A percentile compares a stretch with the other conserved stretches of the same genome.
Conservation (phyloP, 2,888 invertebrate species). For the Drosophila rellima region DNA sequence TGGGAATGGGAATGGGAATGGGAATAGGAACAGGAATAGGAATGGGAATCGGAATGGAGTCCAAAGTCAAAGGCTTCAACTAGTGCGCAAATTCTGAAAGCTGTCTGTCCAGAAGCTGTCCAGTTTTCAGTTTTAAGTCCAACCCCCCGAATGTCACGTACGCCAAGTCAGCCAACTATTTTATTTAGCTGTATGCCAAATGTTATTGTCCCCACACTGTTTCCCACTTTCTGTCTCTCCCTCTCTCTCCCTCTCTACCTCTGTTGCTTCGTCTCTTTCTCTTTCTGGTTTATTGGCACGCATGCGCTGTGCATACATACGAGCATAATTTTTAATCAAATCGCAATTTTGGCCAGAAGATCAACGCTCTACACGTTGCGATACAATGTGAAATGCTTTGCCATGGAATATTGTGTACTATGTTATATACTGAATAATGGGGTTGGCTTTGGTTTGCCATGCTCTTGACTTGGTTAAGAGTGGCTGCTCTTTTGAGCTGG, state of each 20-base stretch:
- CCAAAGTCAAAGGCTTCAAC: constrained; percentile 45
- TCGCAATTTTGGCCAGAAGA: constrained; percentile 63
- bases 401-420: not conserved
- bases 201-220: constrained; percentile 35
- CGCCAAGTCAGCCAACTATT: constrained; percentile 29
- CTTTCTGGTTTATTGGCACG: constrained; percentile 46
- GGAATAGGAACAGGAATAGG: too few relatives aligned
- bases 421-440: not conserved
- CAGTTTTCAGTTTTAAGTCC: constrained; percentile 1
- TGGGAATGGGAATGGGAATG: not conserved
- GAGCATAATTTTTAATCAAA: constrained; percentile 65
- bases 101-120: constrained; percentile 37
- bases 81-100: constrained; percentile 68
- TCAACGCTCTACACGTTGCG: constrained; percentile 32
- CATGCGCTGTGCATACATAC: constrained; percentile 56
- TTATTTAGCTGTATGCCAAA: constrained; percentile 40
- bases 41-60: not conserved
- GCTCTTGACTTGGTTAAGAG: constrained; percentile 10
- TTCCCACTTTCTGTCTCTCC: not conserved
- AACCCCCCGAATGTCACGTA: constrained; percentile 48
- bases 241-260: not conserved
- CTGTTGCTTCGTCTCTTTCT: constrained; percentile 15
- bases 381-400: constrained; percentile 1
- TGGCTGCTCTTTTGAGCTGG: constrained; percentile 26
- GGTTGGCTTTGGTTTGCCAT: constrained; percentile 3